Base-by-base conservation (phyloP, 2,113 vertebrate genomes). In the Ranitomeya variabilis region DNA sequence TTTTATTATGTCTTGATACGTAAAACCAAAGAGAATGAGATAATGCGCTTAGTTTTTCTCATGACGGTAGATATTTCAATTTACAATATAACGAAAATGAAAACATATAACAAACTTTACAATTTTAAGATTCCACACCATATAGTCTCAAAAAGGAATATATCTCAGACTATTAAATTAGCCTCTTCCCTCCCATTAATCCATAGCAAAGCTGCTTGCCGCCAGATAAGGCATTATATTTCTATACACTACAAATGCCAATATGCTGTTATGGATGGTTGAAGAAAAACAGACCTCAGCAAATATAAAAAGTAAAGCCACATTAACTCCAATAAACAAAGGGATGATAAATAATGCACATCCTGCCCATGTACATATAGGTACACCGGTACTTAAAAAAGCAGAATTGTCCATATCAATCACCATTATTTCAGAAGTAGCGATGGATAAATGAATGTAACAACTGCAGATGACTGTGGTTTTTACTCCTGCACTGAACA, bases 211-310 rank as follows among this genome's bases (percentile, higher is more conserved):
- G 69, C 13, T 31, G 69, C 69, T 9, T 67, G 19, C 19, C 8
- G 64, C 64, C 8, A 37, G 69, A 71, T 71, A 71, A 31, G 13
- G 31, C 71, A 19, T 15, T 74, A 45, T 74, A 37, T 31, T 74
- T 15, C 69, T 71, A 71, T 37, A 15, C 23, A 13, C 12, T 71
- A 15, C 23, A 31, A 31, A 71, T 15, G 26, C 69, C 69, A 71
- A 31, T 37, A 71, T 71, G 69, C 69, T 74, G 18, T 74, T 45
- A 74, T 37, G 6, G 15, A 16, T 74, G 26, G 71, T 74, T 69
- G n/a, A 13, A 74, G 26, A 37, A 73, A 12, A 73, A 37, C 69
- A 74, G 73, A 76, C 73, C 73, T 76, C 73, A 76, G 73, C 73
- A 76, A 76, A 76, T 52, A 12, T 45, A 76, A 76, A 76, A 16